Evolutionary conservation across 2,888 invertebrate genomes (phyloP).

Genomic region (Amphipyra tragopoginis): DNA sequence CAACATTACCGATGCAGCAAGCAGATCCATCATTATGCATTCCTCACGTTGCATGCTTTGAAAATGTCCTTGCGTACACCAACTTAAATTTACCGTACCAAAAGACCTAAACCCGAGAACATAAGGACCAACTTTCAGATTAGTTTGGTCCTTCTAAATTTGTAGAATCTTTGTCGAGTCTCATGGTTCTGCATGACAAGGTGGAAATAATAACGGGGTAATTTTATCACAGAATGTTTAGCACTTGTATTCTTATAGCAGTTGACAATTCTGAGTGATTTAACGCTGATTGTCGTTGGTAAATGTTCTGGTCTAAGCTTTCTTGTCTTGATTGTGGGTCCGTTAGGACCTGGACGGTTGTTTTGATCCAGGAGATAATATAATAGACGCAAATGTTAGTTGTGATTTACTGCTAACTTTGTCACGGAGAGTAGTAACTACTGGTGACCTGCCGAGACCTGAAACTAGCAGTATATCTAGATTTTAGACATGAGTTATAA

Average conservation of each 20-base stretch:
- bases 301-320: slow-evolving; percentile 35
- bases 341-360: slow-evolving; percentile 35
- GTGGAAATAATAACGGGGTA: slow-evolving; percentile 61
- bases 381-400: slow-evolving; percentile 24
- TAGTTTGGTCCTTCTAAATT: slow-evolving; percentile 10
- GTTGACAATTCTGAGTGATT: slow-evolving; percentile 54
- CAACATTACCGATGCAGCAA: slow-evolving; percentile 74
- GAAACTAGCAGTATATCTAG: slow-evolving; percentile 14
- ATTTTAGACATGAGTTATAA: slow-evolving; percentile 8
- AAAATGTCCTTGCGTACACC: slow-evolving; percentile 72
- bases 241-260: slow-evolving; percentile 46
- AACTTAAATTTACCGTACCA: slow-evolving; percentile 29
- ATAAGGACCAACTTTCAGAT: slow-evolving; percentile 40
- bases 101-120: slow-evolving; percentile 15
- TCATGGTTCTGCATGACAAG: slow-evolving; percentile 60
- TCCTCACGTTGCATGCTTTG: slow-evolving; percentile 67
- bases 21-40: slow-evolving; percentile 78
- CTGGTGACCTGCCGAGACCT: slow-evolving; percentile 19
- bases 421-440: slow-evolving; percentile 32
- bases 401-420: slow-evolving; percentile 39
- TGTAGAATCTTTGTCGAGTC: slow-evolving; percentile 42
- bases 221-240: slow-evolving; percentile 58
- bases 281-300: slow-evolving; percentile 49
- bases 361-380: slow-evolving; percentile 45
- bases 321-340: slow-evolving; percentile 43